Base-by-base conservation (phyloP, 2,888 invertebrate species). In the Tupiocoris notatus region DNA sequence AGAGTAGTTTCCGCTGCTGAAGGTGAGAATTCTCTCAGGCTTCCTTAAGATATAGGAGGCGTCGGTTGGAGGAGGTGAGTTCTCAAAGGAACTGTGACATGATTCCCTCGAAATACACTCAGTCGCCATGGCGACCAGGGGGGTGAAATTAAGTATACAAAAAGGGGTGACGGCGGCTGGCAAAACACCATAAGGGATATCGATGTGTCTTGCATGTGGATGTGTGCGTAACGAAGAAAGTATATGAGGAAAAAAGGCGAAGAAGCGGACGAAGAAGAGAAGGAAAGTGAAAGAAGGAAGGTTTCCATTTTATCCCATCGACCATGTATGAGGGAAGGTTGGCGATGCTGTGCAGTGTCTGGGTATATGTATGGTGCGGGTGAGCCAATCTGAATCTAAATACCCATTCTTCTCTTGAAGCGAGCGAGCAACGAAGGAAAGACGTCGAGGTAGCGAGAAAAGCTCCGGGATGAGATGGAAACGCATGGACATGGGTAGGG, bases 301-400 rank as follows among this genome's bases (percentile, higher is more conserved):
- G 73, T 61, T 70, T 70, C 70, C 70, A 70, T 70, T 70, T 70
- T 70, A 70, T 54, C 70, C 70, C 70, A 70, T 70, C 70, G 70
- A 70, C 70, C 70, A 70, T 70, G 70, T 70, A 70, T 70, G 70
- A 70, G 67, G 56, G 39, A 39, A 39, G 39, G 39, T 39, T 39
- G 39, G 67, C 56, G 58, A 20, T 18, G 61, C 24, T 9, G 66
- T 25, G 24, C 21, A 18, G 70, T 56, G 68, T 6, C 3, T 12
- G 18, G 3, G 22, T 58, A 57, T 0, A 54, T 24, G 56, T 65
- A 54, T 1, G 21, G 67, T 20, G 61, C 24, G 59, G 17, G 59
- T 7, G 58, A 70, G 59, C 70, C 70, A 70, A 70, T 70, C 70
- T 70, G 70, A 70, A 70, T 70, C 70, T 70, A 70, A 70, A 70